Evolutionary conservation across 2,797 vertebrate species (phyloP).

Genomic region (Argya squamiceps): DNA sequence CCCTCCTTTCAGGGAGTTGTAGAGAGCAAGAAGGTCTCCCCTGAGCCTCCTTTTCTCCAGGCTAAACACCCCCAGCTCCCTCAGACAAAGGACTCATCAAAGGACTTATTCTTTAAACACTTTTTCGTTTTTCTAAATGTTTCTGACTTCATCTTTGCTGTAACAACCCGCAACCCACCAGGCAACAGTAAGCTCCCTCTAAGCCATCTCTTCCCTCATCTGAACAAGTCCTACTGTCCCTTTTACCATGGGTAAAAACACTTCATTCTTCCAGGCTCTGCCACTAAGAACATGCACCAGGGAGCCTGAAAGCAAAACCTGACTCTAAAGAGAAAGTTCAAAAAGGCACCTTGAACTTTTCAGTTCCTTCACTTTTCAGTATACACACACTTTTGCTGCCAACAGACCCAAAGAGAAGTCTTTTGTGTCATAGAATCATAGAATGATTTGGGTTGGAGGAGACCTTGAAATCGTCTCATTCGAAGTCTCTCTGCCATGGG

Average conservation of each 20-base stretch:
- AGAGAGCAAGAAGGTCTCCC: not conserved
- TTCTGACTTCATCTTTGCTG: not conserved
- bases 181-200: not conserved
- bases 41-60: not conserved
- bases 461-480: not conserved
- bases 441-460: not conserved
- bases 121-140: not conserved
- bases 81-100: not conserved
- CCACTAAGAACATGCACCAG: not conserved
- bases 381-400: not conserved
- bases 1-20: too few relatives aligned
- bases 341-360: not conserved
- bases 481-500: accelerated
- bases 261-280: not conserved
- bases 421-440: not conserved
- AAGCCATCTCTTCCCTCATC: not conserved
- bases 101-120: not conserved
- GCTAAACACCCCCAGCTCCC: not conserved
- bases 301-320: not conserved
- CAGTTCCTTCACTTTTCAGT: not conserved
- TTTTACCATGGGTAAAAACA: not conserved
- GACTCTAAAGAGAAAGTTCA: not conserved
- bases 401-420: not conserved
- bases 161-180: not conserved
- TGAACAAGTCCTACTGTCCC: not conserved